A percentile compares a stretch with the other conserved stretches of the same genome.
These are phyloP conservation scores for Netelia inedita DNA, from an alignment of 2,888 invertebrate species.

Conservation along the genomic window DNA sequence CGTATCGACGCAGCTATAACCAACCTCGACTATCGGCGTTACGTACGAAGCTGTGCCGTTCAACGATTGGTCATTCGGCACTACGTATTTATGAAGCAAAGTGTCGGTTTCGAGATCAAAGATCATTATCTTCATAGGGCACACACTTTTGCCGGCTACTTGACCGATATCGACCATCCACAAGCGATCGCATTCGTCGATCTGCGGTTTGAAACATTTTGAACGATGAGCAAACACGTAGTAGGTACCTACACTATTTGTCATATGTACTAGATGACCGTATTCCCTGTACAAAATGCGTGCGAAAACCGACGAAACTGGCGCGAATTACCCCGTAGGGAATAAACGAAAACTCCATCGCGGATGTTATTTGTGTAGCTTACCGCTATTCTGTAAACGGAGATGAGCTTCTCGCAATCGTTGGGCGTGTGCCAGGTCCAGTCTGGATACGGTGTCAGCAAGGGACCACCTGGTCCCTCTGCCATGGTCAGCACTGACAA, in stretches of 20 bases:
- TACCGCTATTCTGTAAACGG: conserved; percentile 84
- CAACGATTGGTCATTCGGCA: conserved; percentile 79
- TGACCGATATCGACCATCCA: conserved; percentile 84
- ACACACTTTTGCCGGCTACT: conserved; percentile 73
- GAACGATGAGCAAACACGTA: conserved; percentile 13
- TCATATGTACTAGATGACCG: not conserved
- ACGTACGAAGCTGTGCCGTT: conserved; percentile 80
- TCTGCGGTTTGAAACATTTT: conserved; percentile 72
- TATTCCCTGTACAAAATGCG: not conserved
- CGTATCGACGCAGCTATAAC: conserved; percentile 80
- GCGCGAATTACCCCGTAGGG: not conserved
- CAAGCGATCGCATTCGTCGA: conserved; percentile 84
- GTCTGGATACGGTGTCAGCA: conserved; percentile 83
- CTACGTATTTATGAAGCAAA: conserved; percentile 80
- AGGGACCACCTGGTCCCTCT: conserved; percentile 79
- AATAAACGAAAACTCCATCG: not conserved
- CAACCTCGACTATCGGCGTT: conserved; percentile 83
- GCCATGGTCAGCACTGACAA: conserved; percentile 80
- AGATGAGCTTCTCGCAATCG: conserved; percentile 81
- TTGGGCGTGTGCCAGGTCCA: conserved; percentile 81
- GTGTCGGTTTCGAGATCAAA: conserved; percentile 83
- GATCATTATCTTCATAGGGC: conserved; percentile 83
- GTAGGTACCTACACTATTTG: not conserved
- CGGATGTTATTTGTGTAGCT: conserved; percentile 57
- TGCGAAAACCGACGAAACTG: not conserved